Base-by-base conservation (phyloP, 2,888 invertebrate genomes). In the Charanyca ferruginea region DNA sequence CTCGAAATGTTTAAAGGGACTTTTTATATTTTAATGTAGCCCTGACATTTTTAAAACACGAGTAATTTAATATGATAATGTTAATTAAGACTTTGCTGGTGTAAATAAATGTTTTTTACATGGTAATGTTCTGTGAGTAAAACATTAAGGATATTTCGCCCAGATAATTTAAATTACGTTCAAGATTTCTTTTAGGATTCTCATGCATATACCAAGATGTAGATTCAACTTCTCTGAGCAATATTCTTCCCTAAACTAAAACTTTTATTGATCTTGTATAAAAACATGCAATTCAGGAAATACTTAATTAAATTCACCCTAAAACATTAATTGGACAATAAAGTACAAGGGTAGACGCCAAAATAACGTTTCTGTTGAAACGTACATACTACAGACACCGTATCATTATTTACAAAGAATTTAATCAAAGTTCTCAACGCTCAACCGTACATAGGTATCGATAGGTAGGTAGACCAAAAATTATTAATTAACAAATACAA, bases 21-120 rank as follows among this genome's bases (percentile, higher is more conserved):
- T 63, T 73, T 74, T 65, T 66, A 62, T 68, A 42, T 70, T 73
- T 61, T 73, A 73, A 77, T 70, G 70, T 69, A 66, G 66, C 63
- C 58, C 58, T 62, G 44, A 58, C 41, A 32, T 59, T 73, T 75
- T 79, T 55, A 18, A 63, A 82, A 70, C 57, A 65, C 53, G 42
- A 62, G 61, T 73, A 64, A 73, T 80, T 79, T 69, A 62, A 72
- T 73, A 64, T 71, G 74, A 60, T 71, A 77, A 81, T 81, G 58
- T 49, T 80, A 67, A 55, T 64, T 60, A 23, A 59, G 57, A 51
- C 28, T 55, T 64, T 59, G 32, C 22, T 55, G 54, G 49, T 47
- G 23, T 53, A 32, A 59, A 45, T 64, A 64, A 70, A 59, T 63
- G 32, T 22, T 47, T 3, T 44, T 60, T 76, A 55, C 18, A 35